Evolutionary conservation across 2,797 vertebrate species (phyloP).

Genomic region (Malurus splendens): DNA sequence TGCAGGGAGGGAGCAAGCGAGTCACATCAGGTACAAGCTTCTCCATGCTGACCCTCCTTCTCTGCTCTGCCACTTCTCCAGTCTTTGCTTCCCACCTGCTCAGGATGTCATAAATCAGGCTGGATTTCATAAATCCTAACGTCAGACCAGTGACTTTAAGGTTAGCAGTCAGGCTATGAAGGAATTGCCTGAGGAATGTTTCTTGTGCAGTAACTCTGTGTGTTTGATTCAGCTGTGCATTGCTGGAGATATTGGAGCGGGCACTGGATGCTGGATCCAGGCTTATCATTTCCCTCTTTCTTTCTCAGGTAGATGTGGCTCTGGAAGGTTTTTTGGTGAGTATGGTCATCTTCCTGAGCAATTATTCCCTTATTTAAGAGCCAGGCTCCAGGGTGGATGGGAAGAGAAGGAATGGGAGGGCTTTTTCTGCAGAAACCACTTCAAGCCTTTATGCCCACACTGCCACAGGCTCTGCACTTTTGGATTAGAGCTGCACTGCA

Average conservation of each 20-base stretch:
- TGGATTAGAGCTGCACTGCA: neutral
- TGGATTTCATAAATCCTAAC: neutral
- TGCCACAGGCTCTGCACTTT: neutral
- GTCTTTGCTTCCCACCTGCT: neutral
- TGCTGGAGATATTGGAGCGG: neutral
- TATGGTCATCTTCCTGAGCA: neutral
- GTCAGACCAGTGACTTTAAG: neutral
- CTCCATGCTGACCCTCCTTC: neutral
- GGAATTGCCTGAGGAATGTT: neutral
- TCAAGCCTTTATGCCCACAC: neutral
- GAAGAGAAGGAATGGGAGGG: neutral
- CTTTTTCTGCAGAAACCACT: neutral
- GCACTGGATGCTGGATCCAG: neutral
- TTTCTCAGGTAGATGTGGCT: neutral
- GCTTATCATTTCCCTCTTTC: neutral
- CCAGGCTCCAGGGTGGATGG: neutral
- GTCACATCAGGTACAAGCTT: neutral
- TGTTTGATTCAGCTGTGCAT: neutral
- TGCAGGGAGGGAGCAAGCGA: neutral
- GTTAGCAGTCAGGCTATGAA: neutral
- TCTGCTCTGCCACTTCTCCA: neutral
- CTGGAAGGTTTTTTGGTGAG: conserved; percentile 58
- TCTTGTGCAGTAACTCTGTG: neutral
- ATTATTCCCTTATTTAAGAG: neutral
- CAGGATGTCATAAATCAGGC: neutral